Evolutionary conservation across 2,797 vertebrate genomes (phyloP).

Genomic region (Mormyrops boulengeri): DNA sequence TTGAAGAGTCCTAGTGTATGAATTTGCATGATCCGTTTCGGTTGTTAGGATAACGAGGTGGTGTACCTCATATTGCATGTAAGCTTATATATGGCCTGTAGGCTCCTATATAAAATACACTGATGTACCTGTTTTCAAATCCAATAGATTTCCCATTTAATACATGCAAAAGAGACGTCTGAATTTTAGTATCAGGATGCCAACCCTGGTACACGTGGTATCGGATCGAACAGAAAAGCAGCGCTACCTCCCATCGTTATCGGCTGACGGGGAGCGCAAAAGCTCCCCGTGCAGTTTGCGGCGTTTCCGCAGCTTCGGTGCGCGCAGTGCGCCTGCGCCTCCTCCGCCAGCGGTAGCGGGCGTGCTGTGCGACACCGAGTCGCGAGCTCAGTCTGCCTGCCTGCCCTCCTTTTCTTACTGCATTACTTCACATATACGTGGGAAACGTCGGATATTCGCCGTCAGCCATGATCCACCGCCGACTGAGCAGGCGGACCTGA

Average conservation of each 20-base stretch:
- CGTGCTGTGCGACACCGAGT: conserved; percentile 61
- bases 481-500: conserved; percentile 50
- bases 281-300: background rate
- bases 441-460: conserved; percentile 38
- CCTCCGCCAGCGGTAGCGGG: conserved; percentile 62
- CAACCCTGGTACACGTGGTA: background rate
- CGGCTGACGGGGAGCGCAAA: background rate
- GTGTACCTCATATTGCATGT: background rate
- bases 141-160: background rate
- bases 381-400: conserved; percentile 59
- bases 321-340: conserved; percentile 40
- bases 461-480: conserved; percentile 53
- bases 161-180: background rate
- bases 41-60: background rate
- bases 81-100: background rate
- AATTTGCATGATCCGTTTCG: background rate
- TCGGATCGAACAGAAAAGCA: background rate
- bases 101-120: background rate
- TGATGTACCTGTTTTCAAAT: background rate
- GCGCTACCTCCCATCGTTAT: background rate
- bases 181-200: background rate
- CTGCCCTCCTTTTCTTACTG: conserved; percentile 25
- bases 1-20: background rate
- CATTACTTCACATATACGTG: conserved; percentile 31
- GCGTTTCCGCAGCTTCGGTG: background rate